phyloP scores from a whole-genome alignment of 2,888 invertebrate genomes.

The Apoda limacodes region DNA sequence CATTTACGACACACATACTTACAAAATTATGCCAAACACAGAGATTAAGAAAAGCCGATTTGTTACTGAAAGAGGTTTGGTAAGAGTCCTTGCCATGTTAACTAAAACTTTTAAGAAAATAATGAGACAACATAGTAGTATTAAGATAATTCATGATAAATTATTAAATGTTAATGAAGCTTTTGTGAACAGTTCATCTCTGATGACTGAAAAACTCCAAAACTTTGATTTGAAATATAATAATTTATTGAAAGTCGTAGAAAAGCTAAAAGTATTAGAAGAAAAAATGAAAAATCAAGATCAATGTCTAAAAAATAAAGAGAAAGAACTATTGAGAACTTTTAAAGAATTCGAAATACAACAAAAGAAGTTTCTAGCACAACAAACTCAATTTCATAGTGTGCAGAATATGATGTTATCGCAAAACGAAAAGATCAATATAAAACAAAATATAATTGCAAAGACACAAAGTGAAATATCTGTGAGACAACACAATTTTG shows the following conservation, averaged over 20 bases:
- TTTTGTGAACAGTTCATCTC: slow-evolving; percentile 31
- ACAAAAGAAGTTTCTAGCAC: slow-evolving; percentile 47
- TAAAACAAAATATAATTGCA: slow-evolving; percentile 44
- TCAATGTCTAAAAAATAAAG: slow-evolving; percentile 32
- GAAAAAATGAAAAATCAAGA: slow-evolving; percentile 30
- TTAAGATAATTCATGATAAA: slow-evolving; percentile 39
- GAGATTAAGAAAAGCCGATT: slow-evolving; percentile 28
- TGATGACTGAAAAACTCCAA: slow-evolving; percentile 33
- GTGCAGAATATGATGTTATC: slow-evolving; percentile 49
- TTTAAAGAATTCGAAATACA: slow-evolving; percentile 46
- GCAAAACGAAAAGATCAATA: slow-evolving; percentile 52
- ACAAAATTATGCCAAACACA: slow-evolving; percentile 35
- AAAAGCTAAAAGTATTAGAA: slow-evolving; percentile 35
- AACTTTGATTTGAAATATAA: slow-evolving; percentile 45
- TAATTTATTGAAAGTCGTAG: slow-evolving; percentile 31
- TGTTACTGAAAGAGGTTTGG: slow-evolving; percentile 43
- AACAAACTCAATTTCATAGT: slow-evolving; percentile 50
- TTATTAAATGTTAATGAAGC: slow-evolving; percentile 33
- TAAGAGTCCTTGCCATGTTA: slow-evolving; percentile 49
- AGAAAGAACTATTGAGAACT: slow-evolving; percentile 36
- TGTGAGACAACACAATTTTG: slow-evolving; percentile 48
- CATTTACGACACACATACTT: slow-evolving; percentile 26
- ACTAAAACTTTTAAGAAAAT: slow-evolving; percentile 55
- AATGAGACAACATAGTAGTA: slow-evolving; percentile 48
- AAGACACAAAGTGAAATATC: slow-evolving; percentile 54